Conservation (phyloP, 2,113 vertebrate genomes). For the Pleuronectes platessa region DNA sequence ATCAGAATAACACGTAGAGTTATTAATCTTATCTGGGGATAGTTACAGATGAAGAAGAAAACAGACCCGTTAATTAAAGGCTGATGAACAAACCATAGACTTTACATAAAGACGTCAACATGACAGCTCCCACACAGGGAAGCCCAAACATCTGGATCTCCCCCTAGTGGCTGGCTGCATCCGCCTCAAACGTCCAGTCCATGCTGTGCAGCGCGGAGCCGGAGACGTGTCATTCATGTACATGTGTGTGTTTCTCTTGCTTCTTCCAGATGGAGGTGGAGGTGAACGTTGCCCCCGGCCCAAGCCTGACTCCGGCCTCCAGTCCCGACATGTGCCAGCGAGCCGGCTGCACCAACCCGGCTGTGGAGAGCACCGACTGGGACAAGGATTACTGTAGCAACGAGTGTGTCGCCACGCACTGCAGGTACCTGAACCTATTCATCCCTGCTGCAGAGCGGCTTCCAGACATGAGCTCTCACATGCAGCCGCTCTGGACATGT, state of each 20-base stretch:
- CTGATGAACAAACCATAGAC: not conserved
- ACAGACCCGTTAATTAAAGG: too few species aligned
- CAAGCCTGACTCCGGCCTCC: constrained; percentile 49
- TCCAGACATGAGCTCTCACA: too few species aligned
- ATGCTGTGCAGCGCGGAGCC: not conserved
- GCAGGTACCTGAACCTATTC: constrained; percentile 79
- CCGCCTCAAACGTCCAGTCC: too few species aligned
- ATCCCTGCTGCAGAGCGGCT: too few species aligned
- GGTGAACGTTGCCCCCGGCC: constrained; percentile 82
- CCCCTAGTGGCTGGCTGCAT: too few species aligned
- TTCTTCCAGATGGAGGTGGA: constrained; percentile 88
- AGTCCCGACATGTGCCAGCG: constrained; percentile 86
- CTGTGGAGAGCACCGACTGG: constrained; percentile 90
- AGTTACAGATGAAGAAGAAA: too few species aligned
- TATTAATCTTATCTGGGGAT: too few species aligned
- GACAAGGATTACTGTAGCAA: constrained; percentile 93
- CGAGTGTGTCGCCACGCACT: constrained; percentile 92
- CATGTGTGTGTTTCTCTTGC: not conserved
- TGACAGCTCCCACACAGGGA: too few species aligned
- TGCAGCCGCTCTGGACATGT: too few species aligned
- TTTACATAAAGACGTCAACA: not conserved
- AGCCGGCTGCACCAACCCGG: constrained; percentile 88
- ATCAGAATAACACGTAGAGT: not conserved
- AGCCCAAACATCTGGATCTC: too few species aligned
- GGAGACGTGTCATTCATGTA: too few species aligned